These are phyloP conservation scores for Neria commutata DNA, from an alignment of 2,888 invertebrate species.

Conservation along the genomic window DNA sequence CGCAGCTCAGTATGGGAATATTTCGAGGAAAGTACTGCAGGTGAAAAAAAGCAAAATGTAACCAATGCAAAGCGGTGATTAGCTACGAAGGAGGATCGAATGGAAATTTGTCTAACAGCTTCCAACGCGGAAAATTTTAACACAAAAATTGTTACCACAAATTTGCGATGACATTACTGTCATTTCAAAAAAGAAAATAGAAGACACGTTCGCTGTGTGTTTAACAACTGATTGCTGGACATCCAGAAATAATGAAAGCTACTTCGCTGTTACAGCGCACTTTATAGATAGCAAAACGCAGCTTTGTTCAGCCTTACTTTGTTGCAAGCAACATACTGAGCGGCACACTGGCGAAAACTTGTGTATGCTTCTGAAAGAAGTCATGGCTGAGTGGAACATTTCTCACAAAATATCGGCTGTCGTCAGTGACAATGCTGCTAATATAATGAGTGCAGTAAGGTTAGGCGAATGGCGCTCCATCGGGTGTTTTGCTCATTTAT, in stretches of 20 bases:
- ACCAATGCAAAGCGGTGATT: too few relatives aligned
- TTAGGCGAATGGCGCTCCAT: slow-evolving; percentile 20
- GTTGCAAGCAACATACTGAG: background rate
- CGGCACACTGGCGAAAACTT: slow-evolving; percentile 9
- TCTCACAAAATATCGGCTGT: slow-evolving; percentile 14
- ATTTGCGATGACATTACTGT: background rate
- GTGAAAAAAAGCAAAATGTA: too few relatives aligned
- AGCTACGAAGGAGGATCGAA: too few relatives aligned
- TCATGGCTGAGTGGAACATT: slow-evolving; percentile 21
- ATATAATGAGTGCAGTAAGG: slow-evolving; percentile 14
- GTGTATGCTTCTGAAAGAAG: slow-evolving; percentile 6
- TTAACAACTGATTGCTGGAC: too few relatives aligned
- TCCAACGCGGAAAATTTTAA: background rate
- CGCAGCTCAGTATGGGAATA: too few relatives aligned
- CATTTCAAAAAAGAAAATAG: background rate
- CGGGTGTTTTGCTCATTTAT: slow-evolving; percentile 19
- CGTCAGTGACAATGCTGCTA: slow-evolving; percentile 18
- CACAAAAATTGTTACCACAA: background rate
- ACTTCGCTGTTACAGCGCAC: slow-evolving; percentile 5
- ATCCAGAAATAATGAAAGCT: background rate
- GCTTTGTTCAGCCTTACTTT: slow-evolving; percentile 1
- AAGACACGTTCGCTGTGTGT: background rate
- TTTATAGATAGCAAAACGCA: slow-evolving; percentile 3
- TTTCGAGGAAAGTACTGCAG: too few relatives aligned
- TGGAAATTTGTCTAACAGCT: too few relatives aligned